phyloP scores from a whole-genome alignment of 2,888 invertebrate species.

The Notodonta dromedarius region DNA sequence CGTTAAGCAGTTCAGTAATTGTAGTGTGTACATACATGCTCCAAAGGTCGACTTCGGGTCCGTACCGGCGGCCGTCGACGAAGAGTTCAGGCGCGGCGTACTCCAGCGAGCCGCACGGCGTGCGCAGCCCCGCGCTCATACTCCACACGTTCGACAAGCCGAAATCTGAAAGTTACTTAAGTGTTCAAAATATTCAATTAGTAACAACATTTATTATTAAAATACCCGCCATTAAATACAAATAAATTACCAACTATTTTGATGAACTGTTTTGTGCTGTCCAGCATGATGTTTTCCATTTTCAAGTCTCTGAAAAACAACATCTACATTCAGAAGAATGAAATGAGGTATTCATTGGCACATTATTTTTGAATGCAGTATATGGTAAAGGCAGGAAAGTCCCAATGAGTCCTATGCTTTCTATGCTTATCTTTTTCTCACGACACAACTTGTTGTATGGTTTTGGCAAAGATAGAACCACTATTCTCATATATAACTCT shows the following conservation, averaged over 20 bases:
- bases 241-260: conserved; percentile 87
- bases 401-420: too few species aligned
- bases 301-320: conserved; percentile 86
- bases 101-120: conserved; percentile 91
- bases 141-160: conserved; percentile 89
- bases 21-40: conserved; percentile 85
- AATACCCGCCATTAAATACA: neutral
- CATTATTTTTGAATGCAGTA: too few species aligned
- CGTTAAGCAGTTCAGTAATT: neutral
- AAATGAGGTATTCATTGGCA: too few species aligned
- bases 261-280: conserved; percentile 86
- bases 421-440: too few species aligned
- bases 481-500: too few species aligned
- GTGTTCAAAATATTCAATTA: too few species aligned
- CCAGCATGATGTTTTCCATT: conserved; percentile 92
- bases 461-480: too few species aligned
- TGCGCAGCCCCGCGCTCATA: conserved; percentile 85
- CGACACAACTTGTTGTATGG: too few species aligned
- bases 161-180: conserved; percentile 81
- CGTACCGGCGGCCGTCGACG: conserved; percentile 87
- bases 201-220: too few species aligned
- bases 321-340: too few species aligned
- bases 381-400: too few species aligned
- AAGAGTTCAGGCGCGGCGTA: conserved; percentile 92
- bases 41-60: conserved; percentile 91